A percentile compares a stretch with the other conserved stretches of the same genome.
phyloP scores from a whole-genome alignment of 2,797 vertebrate species.

The Catostomus latipinnis region DNA sequence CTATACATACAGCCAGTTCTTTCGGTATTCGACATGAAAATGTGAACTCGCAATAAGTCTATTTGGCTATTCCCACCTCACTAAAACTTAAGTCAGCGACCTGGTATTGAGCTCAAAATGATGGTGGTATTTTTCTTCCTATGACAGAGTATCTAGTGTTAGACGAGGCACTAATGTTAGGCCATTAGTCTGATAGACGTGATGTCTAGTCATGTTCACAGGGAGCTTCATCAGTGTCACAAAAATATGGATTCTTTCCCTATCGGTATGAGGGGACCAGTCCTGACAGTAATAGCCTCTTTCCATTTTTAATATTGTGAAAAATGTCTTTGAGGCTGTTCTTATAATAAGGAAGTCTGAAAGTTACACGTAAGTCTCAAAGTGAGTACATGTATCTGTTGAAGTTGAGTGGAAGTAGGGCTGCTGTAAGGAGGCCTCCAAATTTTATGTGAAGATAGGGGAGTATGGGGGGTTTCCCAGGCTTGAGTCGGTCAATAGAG shows the following conservation, averaged over 20 bases:
- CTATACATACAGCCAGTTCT: no score
- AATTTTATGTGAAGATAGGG: no score
- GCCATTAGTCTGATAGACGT: constrained; percentile 66
- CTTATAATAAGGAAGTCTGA: constrained; percentile 3
- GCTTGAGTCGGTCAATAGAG: no score
- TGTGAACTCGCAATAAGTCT: no score
- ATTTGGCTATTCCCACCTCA: not conserved
- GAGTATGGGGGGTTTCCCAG: no score
- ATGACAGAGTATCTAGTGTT: constrained; percentile 43
- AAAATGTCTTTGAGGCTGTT: constrained; percentile 1
- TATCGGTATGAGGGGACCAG: not conserved
- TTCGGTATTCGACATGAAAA: no score
- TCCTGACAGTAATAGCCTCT: constrained; percentile 36
- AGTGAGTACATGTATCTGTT: constrained; percentile 1
- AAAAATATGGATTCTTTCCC: constrained; percentile 10
- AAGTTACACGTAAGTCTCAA: not conserved
- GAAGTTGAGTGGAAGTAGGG: not conserved
- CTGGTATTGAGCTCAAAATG: constrained; percentile 49
- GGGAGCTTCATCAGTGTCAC: constrained; percentile 42
- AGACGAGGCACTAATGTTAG: constrained; percentile 52
- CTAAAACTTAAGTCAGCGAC: constrained; percentile 10
- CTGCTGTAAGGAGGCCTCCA: no score
- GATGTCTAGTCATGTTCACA: constrained; percentile 34
- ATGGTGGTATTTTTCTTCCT: constrained; percentile 53
- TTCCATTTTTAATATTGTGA: constrained; percentile 47